Conservation (phyloP, 2,888 invertebrate genomes). For the Anagyrus pseudococci region DNA sequence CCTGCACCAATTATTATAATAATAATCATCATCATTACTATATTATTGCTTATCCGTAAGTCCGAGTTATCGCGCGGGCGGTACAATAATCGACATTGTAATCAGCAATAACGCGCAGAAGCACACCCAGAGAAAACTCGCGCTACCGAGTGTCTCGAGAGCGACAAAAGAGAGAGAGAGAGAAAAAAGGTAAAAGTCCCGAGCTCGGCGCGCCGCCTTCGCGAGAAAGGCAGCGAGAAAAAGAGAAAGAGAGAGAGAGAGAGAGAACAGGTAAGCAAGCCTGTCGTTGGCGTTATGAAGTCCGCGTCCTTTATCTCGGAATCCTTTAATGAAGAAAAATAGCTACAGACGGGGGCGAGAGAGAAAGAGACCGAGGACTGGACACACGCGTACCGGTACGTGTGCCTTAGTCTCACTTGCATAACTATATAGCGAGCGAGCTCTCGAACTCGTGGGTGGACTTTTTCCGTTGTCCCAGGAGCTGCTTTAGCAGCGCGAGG, state of each 20-base stretch:
- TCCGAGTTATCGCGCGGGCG: too few species aligned
- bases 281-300: slow-evolving; percentile 17
- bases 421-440: neutral
- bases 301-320: slow-evolving; percentile 31
- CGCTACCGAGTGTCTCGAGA: too few species aligned
- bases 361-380: neutral
- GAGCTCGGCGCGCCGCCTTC: too few species aligned
- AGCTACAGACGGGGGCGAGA: neutral
- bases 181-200: too few species aligned
- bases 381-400: neutral
- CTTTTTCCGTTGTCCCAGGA: neutral
- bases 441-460: neutral
- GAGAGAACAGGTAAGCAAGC: neutral
- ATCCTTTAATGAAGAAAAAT: slow-evolving; percentile 31
- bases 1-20: too few species aligned
- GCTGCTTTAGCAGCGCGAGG: neutral
- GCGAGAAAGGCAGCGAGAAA: too few species aligned
- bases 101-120: too few species aligned
- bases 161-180: too few species aligned
- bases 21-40: too few species aligned
- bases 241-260: neutral
- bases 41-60: too few species aligned
- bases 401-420: slow-evolving; percentile 7
- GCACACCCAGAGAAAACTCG: too few species aligned
- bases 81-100: too few species aligned